Conservation (phyloP, 2,113 vertebrate species). For the Setophaga kirtlandii region DNA sequence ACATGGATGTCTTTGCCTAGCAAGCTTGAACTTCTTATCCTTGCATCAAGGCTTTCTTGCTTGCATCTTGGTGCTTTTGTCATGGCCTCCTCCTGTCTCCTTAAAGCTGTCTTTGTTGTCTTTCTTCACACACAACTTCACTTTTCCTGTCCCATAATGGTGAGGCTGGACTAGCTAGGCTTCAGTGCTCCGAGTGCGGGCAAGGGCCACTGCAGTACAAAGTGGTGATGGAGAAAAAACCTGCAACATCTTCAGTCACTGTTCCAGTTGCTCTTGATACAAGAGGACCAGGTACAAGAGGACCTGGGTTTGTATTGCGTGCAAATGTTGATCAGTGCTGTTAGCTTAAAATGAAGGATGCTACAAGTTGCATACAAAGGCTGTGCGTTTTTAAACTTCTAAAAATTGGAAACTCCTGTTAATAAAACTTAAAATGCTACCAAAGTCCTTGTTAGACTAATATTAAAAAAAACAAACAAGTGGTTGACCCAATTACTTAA, state of each 20-base stretch:
- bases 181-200: fast-evolving
- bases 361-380: neutral
- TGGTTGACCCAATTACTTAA: neutral
- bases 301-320: neutral
- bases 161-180: neutral
- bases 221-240: neutral
- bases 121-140: neutral
- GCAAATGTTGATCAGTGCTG: neutral
- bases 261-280: neutral
- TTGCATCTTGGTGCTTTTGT: neutral
- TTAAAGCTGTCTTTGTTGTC: neutral
- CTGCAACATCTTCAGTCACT: neutral
- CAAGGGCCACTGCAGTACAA: neutral
- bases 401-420: neutral
- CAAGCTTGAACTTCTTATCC: neutral
- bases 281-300: neutral
- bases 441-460: neutral
- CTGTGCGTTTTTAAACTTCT: neutral
- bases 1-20: neutral
- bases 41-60: neutral
- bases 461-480: neutral
- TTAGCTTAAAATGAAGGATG: neutral
- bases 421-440: neutral
- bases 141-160: neutral
- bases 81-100: neutral